These are phyloP conservation scores for Umimayanthus kanabou DNA, from an alignment of 92 coral and sea anemone genomes.

Conservation along the genomic window DNA sequence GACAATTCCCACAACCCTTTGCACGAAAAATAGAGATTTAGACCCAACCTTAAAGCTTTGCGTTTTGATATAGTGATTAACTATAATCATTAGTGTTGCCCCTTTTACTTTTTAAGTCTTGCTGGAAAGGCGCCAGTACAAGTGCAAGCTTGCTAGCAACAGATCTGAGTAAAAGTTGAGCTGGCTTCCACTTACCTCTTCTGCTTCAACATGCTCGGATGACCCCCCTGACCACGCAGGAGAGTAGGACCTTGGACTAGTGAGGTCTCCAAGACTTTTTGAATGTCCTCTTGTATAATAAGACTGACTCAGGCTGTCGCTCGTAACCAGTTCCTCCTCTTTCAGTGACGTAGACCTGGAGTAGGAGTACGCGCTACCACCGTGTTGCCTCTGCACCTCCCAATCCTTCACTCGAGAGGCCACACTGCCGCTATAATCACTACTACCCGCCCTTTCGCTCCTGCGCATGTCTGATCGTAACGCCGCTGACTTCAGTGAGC, in stretches of 20 bases:
- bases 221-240: background rate
- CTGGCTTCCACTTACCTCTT: background rate
- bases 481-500: background rate
- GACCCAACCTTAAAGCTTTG: background rate
- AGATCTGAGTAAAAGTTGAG: background rate
- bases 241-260: background rate
- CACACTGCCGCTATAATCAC: constrained; percentile 30
- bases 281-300: constrained; percentile 13
- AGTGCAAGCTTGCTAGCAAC: background rate
- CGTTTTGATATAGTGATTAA: background rate
- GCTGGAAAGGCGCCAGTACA: background rate
- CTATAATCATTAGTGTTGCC: no score
- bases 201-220: background rate
- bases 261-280: constrained; percentile 13
- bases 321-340: background rate
- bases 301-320: background rate
- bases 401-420: constrained; percentile 33
- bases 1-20: no score
- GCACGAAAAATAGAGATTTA: no score
- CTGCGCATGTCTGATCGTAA: constrained; percentile 42
- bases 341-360: constrained; percentile 31
- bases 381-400: constrained; percentile 3
- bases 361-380: background rate
- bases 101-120: background rate
- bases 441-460: constrained; percentile 8